Evolutionary conservation across 2,888 invertebrate species (phyloP), one percentile per base, ranked within the genome.

Genomic region (Drosophila mettleri): DNA sequence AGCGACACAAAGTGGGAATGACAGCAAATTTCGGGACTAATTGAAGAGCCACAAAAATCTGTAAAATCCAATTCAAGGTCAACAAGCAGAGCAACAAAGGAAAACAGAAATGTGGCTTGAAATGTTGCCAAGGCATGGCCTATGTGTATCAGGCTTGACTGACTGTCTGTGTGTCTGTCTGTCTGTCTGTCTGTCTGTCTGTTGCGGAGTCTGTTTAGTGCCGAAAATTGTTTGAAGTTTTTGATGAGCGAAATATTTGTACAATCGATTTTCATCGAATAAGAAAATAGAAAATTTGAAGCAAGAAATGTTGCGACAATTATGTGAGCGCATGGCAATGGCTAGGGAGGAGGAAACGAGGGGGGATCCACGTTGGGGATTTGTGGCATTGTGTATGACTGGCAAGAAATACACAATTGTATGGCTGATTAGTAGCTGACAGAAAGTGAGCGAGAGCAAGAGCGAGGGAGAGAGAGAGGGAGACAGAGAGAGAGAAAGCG

Each of bases 201-300:
- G n/a, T 29, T 9, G 14, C 5, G 29, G 31, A 8, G 18, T n/a
- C 29, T 29, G 20, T 41, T 29, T 41, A 53, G 54, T 38, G 57
- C 18, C n/a, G n/a, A 34, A 51, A 58, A 24, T 45, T 48, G 58
- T 64, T 71, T 59, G 59, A 70, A 70, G 71, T 70, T 59, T 59
- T 36, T 59, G 63, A 48, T 70, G 59, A 55, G 51, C 36, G 45
- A 51, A 71, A 65, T 65, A 71, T 70, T 71, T 71, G 59, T 60
- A 71, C 71, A 65, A 71, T 71, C 65, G 60, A 71, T 52, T 71
- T 71, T 65, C 52, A 60, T 59, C 59, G 63, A 70, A 70, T 43
- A 36, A 27, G 48, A 59, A 55, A 55, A 69, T 58, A 61, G 29
- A 69, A n/a, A n/a, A 69, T 55, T 68, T 68, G 38, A 36, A 27